Base-by-base conservation (phyloP, 2,113 vertebrate genomes). In the Phylloscopus trochilus region DNA sequence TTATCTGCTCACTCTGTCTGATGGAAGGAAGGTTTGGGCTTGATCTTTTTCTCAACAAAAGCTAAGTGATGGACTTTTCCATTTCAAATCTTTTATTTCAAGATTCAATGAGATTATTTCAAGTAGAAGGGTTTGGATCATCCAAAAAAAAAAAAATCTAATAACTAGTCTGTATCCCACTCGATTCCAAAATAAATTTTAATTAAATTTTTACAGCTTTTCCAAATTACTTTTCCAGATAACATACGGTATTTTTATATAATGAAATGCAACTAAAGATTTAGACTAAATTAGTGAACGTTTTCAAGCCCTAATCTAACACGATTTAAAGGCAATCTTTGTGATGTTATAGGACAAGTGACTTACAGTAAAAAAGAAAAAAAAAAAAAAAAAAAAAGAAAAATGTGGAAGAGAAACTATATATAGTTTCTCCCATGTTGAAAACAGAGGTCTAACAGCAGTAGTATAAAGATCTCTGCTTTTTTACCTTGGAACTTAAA, bases 1-100 rank as follows among this genome's bases (percentile, higher is more conserved):
- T 95, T 97, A 95, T 93, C 94, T 91, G 96, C 92, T 97, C 98
- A 97, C 94, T 92, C 92, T 82, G 87, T 97, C 96, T 97, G 92
- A 97, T 80, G 72, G 93, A 96, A 96, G 82, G 93, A 93, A 95
- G 88, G 95, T 94, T 96, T 96, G 72, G 51, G 39, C 60, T 90
- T 92, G 83, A 96, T 87, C 83, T 31, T 90, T 96, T 96, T 89
- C 92, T 92, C 55, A 69, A n/a, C 37, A 89, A 77, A 90, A 92
- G 68, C 49, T 66, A 87, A 93, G 87, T 33, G 15, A 92, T 82
- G 37, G 94, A 95, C 76, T 75, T 51, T 85, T 91, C 63, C 76
- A 30, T 59, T 85, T 30, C 35, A 94, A 62, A 66, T 41, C 4
- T 82, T 51, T 66, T 83, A 91, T 85, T 93, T 83, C 55, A 81